Evolutionary conservation across 92 coral and sea anemone species (phyloP).

Genomic region (Palythoa grandis): DNA sequence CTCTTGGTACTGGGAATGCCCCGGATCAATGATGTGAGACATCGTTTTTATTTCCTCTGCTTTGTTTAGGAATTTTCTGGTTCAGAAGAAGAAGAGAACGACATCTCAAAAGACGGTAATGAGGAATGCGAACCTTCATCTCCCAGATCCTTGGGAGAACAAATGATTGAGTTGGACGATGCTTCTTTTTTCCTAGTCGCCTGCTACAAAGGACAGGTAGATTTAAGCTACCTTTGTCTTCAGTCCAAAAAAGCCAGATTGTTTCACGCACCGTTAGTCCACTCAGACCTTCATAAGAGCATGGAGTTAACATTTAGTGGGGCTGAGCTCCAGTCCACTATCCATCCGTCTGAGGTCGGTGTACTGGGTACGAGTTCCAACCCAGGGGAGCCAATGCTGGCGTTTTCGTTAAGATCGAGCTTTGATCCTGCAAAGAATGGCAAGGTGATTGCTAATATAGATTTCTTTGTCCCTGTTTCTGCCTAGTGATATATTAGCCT

Average conservation of each 20-base stretch:
- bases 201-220: constrained; percentile 88
- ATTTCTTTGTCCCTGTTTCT: background rate
- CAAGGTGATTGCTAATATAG: constrained; percentile 64
- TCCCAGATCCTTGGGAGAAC: constrained; percentile 52
- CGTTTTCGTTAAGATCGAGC: constrained; percentile 80
- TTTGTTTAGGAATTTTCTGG: background rate
- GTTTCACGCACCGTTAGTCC: constrained; percentile 83
- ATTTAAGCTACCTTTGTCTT: constrained; percentile 81
- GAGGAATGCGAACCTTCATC: constrained; percentile 18
- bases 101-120: background rate
- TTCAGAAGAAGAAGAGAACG: constrained; percentile 3
- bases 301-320: constrained; percentile 90
- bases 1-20: background rate
- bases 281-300: constrained; percentile 64
- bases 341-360: constrained; percentile 85
- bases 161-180: constrained; percentile 80
- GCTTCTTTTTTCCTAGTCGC: constrained; percentile 83
- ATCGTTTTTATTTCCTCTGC: background rate
- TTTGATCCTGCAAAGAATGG: constrained; percentile 79
- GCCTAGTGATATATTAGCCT: background rate
- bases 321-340: constrained; percentile 91
- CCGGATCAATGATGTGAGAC: background rate
- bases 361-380: constrained; percentile 56
- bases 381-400: constrained; percentile 82
- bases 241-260: constrained; percentile 73